Evolutionary conservation across 2,888 invertebrate species (phyloP).

Genomic region (Siphlonurus alternatus): DNA sequence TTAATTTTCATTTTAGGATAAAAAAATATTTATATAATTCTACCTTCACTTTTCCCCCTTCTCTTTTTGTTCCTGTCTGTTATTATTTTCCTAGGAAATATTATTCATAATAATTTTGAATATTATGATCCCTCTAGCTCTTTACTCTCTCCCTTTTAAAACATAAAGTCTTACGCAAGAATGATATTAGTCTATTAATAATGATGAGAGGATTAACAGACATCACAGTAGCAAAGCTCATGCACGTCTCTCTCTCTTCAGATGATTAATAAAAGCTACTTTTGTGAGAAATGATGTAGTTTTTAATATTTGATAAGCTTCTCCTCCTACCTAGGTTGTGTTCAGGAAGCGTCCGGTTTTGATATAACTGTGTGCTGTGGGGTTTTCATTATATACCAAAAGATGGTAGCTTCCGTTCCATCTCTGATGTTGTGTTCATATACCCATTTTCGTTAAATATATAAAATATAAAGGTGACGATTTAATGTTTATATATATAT

Average conservation of each 20-base stretch:
- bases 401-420: too few species aligned
- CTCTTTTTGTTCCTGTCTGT: too few species aligned
- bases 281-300: constrained; percentile 3
- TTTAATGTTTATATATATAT: too few species aligned
- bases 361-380: background rate
- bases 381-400: background rate
- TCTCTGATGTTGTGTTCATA: too few species aligned
- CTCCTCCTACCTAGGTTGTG: background rate
- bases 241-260: background rate
- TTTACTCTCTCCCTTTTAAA: background rate
- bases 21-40: background rate
- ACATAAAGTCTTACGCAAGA: background rate
- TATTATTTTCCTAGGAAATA: background rate
- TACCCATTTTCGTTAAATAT: too few species aligned
- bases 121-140: background rate
- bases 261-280: constrained; percentile 4
- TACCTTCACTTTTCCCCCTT: background rate
- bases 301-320: constrained; percentile 4
- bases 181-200: constrained; percentile 4
- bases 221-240: background rate
- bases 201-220: background rate
- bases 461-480: too few species aligned
- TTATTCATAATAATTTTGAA: background rate
- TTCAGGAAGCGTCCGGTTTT: background rate
- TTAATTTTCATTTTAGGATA: background rate